These are phyloP conservation scores for Eristalis tenax DNA, from an alignment of 2,888 invertebrate species.

Conservation along the genomic window DNA sequence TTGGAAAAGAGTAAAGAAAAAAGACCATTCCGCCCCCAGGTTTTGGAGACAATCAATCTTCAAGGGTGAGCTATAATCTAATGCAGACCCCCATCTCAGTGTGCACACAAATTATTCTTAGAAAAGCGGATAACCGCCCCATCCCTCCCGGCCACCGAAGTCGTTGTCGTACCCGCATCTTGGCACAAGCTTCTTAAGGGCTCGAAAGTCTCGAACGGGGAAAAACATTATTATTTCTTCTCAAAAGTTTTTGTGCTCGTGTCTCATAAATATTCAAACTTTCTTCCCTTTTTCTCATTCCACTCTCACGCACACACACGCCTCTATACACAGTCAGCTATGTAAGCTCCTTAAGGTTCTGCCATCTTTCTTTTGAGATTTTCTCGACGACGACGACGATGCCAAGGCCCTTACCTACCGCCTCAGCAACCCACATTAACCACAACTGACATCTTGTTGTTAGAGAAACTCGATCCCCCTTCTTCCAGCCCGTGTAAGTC, in stretches of 20 bases:
- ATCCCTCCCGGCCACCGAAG: background rate
- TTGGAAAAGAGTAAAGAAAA: background rate
- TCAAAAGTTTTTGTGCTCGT: constrained; percentile 18
- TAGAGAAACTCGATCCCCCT: background rate
- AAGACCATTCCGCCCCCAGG: background rate
- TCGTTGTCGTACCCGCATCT: background rate
- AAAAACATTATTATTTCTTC: background rate
- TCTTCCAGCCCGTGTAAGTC: background rate
- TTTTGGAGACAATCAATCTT: background rate
- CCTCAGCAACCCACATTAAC: constrained; percentile 25
- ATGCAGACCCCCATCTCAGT: background rate
- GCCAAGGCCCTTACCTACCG: background rate
- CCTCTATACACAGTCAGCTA: background rate
- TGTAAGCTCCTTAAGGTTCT: constrained; percentile 11
- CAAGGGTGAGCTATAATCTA: background rate
- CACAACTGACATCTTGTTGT: constrained; percentile 41
- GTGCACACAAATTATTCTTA: background rate
- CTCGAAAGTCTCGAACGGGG: background rate
- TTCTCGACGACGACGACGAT: background rate
- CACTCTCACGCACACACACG: background rate
- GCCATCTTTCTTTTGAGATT: constrained; percentile 25
- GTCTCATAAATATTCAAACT: background rate
- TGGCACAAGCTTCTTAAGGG: background rate
- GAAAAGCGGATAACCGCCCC: background rate
- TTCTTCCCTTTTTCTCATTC: background rate